Conservation (phyloP, 2,797 vertebrate species). For the Xerus rutilus region DNA sequence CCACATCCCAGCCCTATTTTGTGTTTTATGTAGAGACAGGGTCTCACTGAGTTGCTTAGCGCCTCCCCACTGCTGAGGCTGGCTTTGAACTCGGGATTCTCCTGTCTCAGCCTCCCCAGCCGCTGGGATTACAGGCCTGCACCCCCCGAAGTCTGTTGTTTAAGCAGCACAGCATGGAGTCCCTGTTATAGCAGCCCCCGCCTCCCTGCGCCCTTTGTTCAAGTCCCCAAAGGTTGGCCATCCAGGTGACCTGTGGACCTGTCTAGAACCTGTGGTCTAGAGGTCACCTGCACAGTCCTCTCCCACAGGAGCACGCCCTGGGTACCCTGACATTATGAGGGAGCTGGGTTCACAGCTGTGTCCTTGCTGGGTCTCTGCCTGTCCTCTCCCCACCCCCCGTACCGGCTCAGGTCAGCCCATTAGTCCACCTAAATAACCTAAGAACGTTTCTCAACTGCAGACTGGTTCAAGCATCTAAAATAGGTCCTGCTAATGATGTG, state of each 20-base stretch:
- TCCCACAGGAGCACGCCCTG: fast-evolving
- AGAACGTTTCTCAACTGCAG: background rate
- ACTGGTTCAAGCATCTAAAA: background rate
- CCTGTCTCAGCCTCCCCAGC: too few relatives aligned
- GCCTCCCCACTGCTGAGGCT: too few relatives aligned
- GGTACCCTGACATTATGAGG: fast-evolving
- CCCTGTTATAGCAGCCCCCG: too few relatives aligned
- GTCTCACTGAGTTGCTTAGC: too few relatives aligned
- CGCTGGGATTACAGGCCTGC: too few relatives aligned
- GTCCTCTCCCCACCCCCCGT: fast-evolving
- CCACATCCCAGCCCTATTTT: too few relatives aligned
- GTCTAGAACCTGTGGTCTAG: background rate
- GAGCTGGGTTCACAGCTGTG: background rate
- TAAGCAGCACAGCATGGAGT: too few relatives aligned
- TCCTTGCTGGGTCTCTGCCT: background rate
- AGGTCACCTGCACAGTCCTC: background rate
- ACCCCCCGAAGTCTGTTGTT: too few relatives aligned
- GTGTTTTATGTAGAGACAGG: too few relatives aligned
- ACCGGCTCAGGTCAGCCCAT: background rate
- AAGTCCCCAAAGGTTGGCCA: fast-evolving
- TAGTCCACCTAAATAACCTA: background rate
- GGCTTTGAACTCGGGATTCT: too few relatives aligned
- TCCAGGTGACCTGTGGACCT: fast-evolving
- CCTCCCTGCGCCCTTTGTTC: too few relatives aligned
- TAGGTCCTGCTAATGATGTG: fast-evolving